Base-by-base conservation (phyloP, 1,140 invertebrate genomes). In the Pararge aegeria region DNA sequence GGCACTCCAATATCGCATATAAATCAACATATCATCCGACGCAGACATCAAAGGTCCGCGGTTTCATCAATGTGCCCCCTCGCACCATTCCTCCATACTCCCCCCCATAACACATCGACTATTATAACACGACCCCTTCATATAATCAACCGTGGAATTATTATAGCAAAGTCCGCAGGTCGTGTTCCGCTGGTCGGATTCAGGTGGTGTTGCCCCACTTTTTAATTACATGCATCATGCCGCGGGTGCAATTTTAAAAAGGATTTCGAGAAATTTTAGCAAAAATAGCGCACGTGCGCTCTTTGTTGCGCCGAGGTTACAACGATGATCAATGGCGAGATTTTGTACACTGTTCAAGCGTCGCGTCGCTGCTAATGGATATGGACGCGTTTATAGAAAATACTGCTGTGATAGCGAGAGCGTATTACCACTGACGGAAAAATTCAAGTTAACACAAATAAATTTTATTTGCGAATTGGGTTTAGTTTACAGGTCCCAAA, bases 211-310 rank as follows among this genome's bases (percentile, higher is more conserved):
- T 76, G 70, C 66, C 71, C 75, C 71, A 79, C 77, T 78, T 82
- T 81, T 82, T 82, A 82, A 82, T 82, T 82, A 82, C 75, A 78
- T 82, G 73, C 75, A 80, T 78, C 75, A 75, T 70, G 69, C 68
- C 63, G 61, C 53, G 66, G 75, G 73, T 76, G 79, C 70, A 78
- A 76, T 76, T 78, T 78, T 64, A 76, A 78, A 82, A 75, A 73
- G 72, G 73, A 79, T 79, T 79, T 78, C 58, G 71, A 69, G 75
- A 64, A 68, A 76, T 80, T 70, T 70, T 60, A 61, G 52, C 72
- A 71, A 64, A 69, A 71, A 73, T 53, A 70, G 56, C 62, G 66
- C 57, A 61, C 61, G 52, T 59, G 63, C 61, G 16, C 53, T 66
- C 62, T 69, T 70, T 77, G 58, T 78, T 71, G 63, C 51, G 54